Base-by-base conservation (phyloP, 2,888 invertebrate species). In the Eutolmus rufibarbis region DNA sequence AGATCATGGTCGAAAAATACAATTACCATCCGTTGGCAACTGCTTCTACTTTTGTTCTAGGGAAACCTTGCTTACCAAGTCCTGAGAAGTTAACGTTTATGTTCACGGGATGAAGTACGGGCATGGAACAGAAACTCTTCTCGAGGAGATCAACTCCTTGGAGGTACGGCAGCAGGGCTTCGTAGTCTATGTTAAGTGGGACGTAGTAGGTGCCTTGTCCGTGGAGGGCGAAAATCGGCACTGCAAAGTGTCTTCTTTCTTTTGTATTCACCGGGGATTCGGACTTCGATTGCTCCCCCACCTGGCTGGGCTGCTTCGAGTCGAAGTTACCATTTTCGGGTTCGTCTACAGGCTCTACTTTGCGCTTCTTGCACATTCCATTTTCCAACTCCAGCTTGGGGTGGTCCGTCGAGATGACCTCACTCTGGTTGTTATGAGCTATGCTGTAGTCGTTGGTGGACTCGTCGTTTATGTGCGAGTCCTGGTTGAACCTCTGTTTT, bases 191-290 rank as follows among this genome's bases (percentile, higher is more conserved):
- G 89, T 96, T 96, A 88, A 98, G 93, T 0, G 98, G 98, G 86
- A 98, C 95, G 93, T 98, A 98, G 93, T 96, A 98, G 79, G 95
- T 94, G 66, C 98, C 98, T 89, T 96, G 95, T n/a, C 97, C 95
- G 92, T 98, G 97, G 56, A 98, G 93, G 3, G 97, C 98, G 92
- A 98, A 98, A 57, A 98, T 96, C 0, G 98, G 98, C 81, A 98
- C 96, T 82, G 95, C 94, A 89, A 95, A 92, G 46, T 89, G 89
- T 57, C 89, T 89, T 12, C 87, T 86, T 16, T 40, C 43, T 51
- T 74, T 85, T 9, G 85, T n/a, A 51, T 89, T 87, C 37, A 87
- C 37, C 16, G 89, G 57, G 19, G 88, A 87, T 77, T 89, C 89
- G 2, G 87, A 82, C 87, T 89, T 89, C 66, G 89, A 87, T n/a